phyloP scores from a whole-genome alignment of 2,113 vertebrate genomes.

The Anolis carolinensis region DNA sequence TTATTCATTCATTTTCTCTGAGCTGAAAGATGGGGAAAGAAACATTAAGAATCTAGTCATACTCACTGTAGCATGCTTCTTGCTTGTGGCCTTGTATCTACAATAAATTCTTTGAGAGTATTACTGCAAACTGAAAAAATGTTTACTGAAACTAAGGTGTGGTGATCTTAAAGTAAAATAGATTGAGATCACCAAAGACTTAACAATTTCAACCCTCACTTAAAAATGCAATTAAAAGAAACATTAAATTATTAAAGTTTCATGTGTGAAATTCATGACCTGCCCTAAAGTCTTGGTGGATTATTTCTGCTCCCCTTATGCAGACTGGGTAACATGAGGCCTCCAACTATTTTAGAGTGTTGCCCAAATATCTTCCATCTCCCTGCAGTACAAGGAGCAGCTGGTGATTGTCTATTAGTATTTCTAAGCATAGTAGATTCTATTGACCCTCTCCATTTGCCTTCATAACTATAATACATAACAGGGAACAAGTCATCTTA shows the following conservation, averaged over 20 bases:
- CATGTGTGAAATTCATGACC: background rate
- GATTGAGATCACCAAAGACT: background rate
- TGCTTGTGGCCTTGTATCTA: background rate
- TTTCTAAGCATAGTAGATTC: no score
- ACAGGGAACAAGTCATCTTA: no score
- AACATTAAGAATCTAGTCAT: background rate
- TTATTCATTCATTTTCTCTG: background rate
- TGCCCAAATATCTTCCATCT: no score
- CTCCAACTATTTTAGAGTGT: no score
- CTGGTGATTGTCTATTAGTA: no score
- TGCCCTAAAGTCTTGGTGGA: background rate
- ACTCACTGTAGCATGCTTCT: background rate
- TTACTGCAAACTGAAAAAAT: background rate
- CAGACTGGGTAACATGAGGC: background rate
- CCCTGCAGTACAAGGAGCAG: no score
- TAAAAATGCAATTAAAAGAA: background rate
- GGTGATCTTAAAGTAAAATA: background rate
- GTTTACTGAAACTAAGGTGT: background rate
- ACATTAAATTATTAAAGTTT: background rate
- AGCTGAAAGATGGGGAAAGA: background rate
- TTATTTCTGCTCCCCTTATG: background rate
- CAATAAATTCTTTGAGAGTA: background rate
- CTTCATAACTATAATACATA: no score
- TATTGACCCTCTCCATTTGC: no score
- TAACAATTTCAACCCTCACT: background rate